A percentile compares a stretch with the other conserved stretches of the same genome.
phyloP scores from a whole-genome alignment of 1,140 invertebrate genomes.

The Conus betulinus region DNA sequence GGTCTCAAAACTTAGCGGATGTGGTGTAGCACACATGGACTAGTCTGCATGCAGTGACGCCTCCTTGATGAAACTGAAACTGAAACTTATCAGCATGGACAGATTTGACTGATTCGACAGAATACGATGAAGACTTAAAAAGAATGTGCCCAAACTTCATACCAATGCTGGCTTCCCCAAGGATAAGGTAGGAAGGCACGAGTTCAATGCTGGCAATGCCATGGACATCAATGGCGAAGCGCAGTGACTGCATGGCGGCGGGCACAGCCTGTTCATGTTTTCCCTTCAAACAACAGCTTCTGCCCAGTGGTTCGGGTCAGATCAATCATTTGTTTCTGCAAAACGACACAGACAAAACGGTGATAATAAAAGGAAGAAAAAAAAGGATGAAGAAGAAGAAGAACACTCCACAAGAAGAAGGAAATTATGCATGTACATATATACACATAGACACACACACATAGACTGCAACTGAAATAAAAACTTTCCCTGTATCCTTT shows the following conservation, averaged over 20 bases:
- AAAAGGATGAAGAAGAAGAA: not conserved
- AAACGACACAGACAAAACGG: conserved; percentile 22
- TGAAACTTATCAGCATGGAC: too few species aligned
- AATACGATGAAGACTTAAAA: too few species aligned
- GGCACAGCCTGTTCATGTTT: conserved; percentile 75
- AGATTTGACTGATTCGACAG: too few species aligned
- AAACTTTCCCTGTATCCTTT: too few species aligned
- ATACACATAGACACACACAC: not conserved
- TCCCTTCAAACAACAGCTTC: conserved; percentile 74
- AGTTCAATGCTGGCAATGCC: conserved; percentile 74
- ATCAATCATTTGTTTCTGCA: conserved; percentile 72
- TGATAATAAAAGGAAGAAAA: too few species aligned
- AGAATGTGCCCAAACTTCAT: conserved; percentile 19
- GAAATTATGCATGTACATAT: not conserved
- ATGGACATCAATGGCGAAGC: conserved; percentile 75
- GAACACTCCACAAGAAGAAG: not conserved
- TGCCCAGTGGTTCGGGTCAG: conserved; percentile 73
- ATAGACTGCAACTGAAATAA: too few species aligned
- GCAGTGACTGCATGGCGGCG: conserved; percentile 74
- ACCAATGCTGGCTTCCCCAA: conserved; percentile 76
- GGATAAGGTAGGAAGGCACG: conserved; percentile 75
- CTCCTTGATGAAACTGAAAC: too few species aligned
- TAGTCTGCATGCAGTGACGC: too few species aligned
- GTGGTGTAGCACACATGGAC: too few species aligned
- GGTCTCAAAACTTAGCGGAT: too few species aligned